Base-by-base conservation (phyloP, 2,888 invertebrate species). In the Eurytoma californica region DNA sequence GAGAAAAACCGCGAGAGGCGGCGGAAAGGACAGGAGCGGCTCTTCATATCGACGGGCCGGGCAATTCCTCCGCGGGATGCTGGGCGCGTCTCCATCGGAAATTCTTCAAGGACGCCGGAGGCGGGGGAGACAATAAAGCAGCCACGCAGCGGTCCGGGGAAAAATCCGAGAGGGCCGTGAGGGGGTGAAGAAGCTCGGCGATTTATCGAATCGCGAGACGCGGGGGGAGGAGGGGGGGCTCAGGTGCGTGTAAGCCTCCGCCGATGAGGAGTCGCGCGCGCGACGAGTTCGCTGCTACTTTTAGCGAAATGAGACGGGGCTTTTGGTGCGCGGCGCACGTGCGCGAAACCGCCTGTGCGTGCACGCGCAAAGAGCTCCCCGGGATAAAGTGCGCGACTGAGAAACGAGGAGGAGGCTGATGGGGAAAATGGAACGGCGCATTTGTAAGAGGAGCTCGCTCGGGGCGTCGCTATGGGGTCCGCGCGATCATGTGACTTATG, bases 51-150 rank as follows among this genome's bases (percentile, higher is more conserved):
- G 39, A 39, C 58, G 18, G 24, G 53, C 28, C 12, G 65, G 70
- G 72, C 77, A 80, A 79, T 81, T 80, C 77, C 77, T 77, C 72
- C 77, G 39, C 39, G 77, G 77, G 80, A 82, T 82, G 60, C 79
- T 77, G 51, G 74, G 79, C 79, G 67, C 69, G 74, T 73, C 68
- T 39, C 39, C 69, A 77, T 79, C 70, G 79, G 53, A 67, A 66
- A 77, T 81, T 80, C 81, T 77, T 72, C 7, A 47, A 72, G 81
- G 60, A 47, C 51, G 18, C n/a, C n/a, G 16, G 7, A 16, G 30
- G 39, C 65, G 58, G 73, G 66, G 72, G 67, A 39, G 73, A 81
- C 81, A 77, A 81, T 79, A 79, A 76, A 77, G 81, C 80, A 74
- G 73, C 61, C 1, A 18, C 65, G 14, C 61, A 1, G 39, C 65